These are phyloP conservation scores for Malurus cyaneus DNA, from an alignment of 2,113 vertebrate species.

Conservation along the genomic window DNA sequence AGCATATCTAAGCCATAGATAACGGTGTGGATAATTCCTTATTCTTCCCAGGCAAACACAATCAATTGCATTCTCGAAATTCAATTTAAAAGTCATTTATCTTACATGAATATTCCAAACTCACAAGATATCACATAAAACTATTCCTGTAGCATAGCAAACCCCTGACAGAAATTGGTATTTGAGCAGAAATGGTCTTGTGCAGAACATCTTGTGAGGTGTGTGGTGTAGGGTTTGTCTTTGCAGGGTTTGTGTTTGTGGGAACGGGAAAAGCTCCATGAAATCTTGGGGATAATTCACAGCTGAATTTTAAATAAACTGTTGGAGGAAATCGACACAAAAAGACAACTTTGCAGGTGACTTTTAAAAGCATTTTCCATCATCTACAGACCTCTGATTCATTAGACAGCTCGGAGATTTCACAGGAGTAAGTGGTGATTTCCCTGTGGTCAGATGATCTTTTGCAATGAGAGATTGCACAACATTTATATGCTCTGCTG, in stretches of 20 bases:
- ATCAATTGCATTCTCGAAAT: constrained; percentile 62
- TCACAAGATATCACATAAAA: constrained; percentile 56
- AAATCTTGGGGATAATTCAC: neutral
- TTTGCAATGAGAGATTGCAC: neutral
- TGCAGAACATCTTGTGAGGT: constrained; percentile 8
- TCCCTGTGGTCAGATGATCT: neutral
- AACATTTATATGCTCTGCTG: neutral
- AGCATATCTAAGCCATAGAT: constrained; percentile 63
- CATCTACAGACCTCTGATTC: neutral
- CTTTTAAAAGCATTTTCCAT: neutral
- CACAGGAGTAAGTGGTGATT: neutral
- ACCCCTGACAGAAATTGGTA: constrained; percentile 56
- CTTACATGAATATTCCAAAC: constrained; percentile 72
- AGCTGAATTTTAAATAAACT: neutral
- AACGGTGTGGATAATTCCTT: constrained; percentile 68
- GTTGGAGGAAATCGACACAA: neutral
- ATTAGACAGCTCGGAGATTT: neutral
- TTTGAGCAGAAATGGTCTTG: constrained; percentile 45
- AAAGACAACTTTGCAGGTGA: neutral
- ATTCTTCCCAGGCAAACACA: constrained; percentile 66
- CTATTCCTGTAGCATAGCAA: constrained; percentile 47
- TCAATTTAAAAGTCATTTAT: constrained; percentile 75
- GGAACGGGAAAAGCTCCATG: neutral
- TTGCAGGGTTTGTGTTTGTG: neutral
- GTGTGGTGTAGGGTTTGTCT: neutral